Percentiles rank a stretch among this genome's conserved stretches.
Conservation (phyloP, 2,797 vertebrate species). For the Meriones psammophilus region DNA sequence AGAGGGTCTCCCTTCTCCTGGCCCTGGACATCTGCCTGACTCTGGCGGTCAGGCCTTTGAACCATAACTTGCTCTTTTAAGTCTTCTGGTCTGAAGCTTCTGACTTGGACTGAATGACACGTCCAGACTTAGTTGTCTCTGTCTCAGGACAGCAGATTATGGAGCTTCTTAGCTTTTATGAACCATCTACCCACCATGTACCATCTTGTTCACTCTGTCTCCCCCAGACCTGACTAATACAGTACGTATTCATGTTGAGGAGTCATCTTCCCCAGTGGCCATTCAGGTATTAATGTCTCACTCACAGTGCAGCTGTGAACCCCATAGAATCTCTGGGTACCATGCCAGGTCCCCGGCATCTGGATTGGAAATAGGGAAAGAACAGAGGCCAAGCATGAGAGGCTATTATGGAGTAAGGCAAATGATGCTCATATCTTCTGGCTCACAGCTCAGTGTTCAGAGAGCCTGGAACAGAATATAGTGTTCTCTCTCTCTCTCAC, state of each 20-base stretch:
- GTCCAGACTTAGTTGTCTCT: neutral
- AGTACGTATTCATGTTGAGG: neutral
- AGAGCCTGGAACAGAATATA: neutral
- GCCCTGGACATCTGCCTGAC: rapidly evolving
- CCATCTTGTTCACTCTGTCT: neutral
- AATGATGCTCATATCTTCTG: neutral
- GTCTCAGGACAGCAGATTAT: neutral
- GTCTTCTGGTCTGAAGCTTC: neutral
- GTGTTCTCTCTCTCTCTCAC: neutral
- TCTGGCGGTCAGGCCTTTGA: neutral
- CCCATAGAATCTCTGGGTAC: neutral
- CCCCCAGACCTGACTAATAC: neutral
- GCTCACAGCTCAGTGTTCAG: neutral
- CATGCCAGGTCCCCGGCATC: neutral
- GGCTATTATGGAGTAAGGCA: neutral
- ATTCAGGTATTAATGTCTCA: neutral
- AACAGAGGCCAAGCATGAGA: neutral
- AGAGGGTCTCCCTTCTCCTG: neutral
- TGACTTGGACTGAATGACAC: neutral
- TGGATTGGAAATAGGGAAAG: neutral
- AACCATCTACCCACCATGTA: neutral
- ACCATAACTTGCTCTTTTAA: rapidly evolving
- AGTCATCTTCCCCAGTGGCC: neutral
- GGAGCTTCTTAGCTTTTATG: neutral
- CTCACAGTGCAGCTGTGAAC: neutral